These are phyloP conservation scores for Galleria mellonella DNA, from an alignment of 1,140 invertebrate genomes.

Conservation along the genomic window DNA sequence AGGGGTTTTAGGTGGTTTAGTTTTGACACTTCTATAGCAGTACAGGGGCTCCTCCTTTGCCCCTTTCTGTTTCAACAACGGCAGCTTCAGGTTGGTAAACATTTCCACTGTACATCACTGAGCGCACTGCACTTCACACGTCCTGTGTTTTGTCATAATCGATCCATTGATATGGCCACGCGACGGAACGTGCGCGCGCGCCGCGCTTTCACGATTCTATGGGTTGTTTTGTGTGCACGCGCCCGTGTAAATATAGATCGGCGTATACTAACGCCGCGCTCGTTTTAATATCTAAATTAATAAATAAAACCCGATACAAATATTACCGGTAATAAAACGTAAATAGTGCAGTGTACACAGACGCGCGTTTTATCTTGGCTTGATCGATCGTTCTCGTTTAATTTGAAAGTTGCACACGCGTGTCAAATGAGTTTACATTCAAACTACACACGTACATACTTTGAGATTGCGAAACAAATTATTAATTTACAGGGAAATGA, in stretches of 20 bases:
- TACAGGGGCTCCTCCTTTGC: constrained; percentile 34
- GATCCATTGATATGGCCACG: neutral
- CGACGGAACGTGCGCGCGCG: constrained; percentile 18
- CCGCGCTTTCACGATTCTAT: constrained; percentile 23
- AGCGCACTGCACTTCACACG: constrained; percentile 1
- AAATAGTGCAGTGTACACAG: constrained; percentile 13
- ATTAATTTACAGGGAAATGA: no score
- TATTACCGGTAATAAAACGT: constrained; percentile 41
- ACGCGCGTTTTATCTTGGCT: constrained; percentile 27
- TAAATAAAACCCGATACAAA: constrained; percentile 38
- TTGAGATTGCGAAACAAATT: no score
- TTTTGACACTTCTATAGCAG: constrained; percentile 42
- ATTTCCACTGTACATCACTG: constrained; percentile 33
- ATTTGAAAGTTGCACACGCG: no score
- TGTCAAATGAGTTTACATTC: no score
- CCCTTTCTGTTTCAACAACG: constrained; percentile 36
- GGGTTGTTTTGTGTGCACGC: constrained; percentile 37
- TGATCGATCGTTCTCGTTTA: constrained; percentile 20
- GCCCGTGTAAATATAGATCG: constrained; percentile 35
- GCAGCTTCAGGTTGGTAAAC: constrained; percentile 57
- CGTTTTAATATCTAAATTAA: constrained; percentile 37
- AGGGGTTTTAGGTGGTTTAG: constrained; percentile 61
- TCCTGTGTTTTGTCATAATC: neutral
- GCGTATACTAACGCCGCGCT: constrained; percentile 28
- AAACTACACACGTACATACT: no score